Percentiles rank a stretch among this genome's conserved stretches.
Conservation (phyloP, 2,113 vertebrate species). For the Chlorodrepanis virens region DNA sequence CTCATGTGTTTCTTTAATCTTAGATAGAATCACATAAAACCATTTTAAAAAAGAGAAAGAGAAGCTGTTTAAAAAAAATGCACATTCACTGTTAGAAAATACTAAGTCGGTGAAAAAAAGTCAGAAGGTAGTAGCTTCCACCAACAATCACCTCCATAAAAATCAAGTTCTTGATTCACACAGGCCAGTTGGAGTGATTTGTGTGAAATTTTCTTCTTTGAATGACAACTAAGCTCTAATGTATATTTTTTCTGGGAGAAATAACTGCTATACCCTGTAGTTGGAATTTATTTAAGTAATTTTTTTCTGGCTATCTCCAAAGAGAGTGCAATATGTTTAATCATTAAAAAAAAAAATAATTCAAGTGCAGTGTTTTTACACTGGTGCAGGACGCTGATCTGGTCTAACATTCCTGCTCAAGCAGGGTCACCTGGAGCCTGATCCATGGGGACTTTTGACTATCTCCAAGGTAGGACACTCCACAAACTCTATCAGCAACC, state of each 20-base stretch:
- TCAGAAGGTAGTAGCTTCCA: not conserved
- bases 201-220: not conserved
- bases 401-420: not conserved
- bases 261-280: not conserved
- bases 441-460: not conserved
- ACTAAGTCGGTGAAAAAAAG: not conserved
- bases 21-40: not conserved
- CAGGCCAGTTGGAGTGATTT: not conserved
- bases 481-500: not conserved
- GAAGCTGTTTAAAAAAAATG: not conserved
- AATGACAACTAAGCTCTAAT: not conserved
- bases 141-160: not conserved
- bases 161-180: not conserved
- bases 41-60: fast-evolving
- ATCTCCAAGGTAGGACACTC: not conserved
- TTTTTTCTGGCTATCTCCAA: not conserved
- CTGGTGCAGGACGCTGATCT: not conserved
- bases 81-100: not conserved
- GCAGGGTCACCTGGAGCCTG: not conserved
- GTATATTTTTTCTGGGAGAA: not conserved
- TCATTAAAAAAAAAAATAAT: not conserved
- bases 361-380: not conserved
- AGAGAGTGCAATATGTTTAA: not conserved
- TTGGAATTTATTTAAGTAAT: not conserved
- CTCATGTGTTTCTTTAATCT: not conserved